These are phyloP conservation scores for Ochropleura leucogaster DNA, from an alignment of 2,888 invertebrate genomes.

Conservation along the genomic window DNA sequence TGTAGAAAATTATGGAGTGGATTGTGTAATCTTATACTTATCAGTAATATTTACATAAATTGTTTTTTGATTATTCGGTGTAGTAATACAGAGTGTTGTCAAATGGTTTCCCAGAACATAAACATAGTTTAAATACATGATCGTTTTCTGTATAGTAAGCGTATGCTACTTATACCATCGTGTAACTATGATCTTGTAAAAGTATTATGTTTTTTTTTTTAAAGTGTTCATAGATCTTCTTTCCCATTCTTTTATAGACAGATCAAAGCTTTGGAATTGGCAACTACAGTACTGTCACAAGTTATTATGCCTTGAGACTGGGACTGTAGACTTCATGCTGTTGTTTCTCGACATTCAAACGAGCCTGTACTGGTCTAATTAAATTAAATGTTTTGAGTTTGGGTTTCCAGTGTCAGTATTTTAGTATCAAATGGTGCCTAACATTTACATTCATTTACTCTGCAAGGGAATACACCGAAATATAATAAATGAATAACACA, in stretches of 20 bases:
- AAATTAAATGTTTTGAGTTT: no score
- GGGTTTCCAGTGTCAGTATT: background rate
- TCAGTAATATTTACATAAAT: background rate
- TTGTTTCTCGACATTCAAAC: no score
- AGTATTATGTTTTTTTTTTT: no score
- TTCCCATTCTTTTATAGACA: no score
- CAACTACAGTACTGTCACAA: no score
- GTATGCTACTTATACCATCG: background rate
- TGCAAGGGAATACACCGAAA: background rate
- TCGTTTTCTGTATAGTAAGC: background rate
- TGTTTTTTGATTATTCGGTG: background rate
- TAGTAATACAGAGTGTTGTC: slow-evolving; percentile 1
- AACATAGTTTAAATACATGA: background rate
- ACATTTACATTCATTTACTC: background rate
- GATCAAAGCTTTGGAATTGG: no score
- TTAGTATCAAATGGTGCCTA: background rate
- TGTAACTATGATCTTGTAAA: no score
- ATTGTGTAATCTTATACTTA: slow-evolving; percentile 21
- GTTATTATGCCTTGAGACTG: no score
- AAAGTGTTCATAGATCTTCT: no score
- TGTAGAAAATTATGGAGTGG: slow-evolving; percentile 7
- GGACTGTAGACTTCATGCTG: no score
- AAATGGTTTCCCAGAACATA: background rate
- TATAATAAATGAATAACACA: background rate
- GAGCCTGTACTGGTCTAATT: no score